phyloP scores from a whole-genome alignment of 2,113 vertebrate genomes.

The Cyprinodon brontotheroides region DNA sequence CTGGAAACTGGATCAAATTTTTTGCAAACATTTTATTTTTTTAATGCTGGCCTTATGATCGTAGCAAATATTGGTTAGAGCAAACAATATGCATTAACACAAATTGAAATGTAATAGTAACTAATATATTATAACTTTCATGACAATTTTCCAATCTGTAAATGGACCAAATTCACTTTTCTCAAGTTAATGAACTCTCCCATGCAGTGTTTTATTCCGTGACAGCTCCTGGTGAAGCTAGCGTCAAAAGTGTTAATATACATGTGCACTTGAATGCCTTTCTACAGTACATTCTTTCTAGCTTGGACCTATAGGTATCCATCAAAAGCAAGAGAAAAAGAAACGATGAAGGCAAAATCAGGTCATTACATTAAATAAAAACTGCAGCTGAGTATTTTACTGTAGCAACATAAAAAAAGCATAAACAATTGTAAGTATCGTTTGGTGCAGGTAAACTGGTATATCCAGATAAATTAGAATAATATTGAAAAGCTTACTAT shows the following conservation, averaged over 20 bases:
- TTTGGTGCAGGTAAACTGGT: background rate
- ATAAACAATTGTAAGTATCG: background rate
- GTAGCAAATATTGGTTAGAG: background rate
- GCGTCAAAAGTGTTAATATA: conserved; percentile 31
- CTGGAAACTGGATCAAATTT: background rate
- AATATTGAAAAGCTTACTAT: background rate
- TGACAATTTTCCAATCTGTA: conserved; percentile 4
- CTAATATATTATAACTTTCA: background rate
- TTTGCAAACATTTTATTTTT: background rate
- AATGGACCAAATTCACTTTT: background rate
- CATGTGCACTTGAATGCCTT: conserved; percentile 11
- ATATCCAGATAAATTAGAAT: no score
- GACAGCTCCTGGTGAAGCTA: conserved; percentile 71
- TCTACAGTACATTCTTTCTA: background rate
- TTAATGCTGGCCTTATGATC: background rate
- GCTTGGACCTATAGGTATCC: background rate
- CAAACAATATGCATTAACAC: background rate
- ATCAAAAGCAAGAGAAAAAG: background rate
- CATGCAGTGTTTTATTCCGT: conserved; percentile 30
- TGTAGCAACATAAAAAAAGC: no score
- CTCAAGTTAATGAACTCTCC: conserved; percentile 17
- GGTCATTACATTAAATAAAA: background rate
- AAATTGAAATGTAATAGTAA: background rate
- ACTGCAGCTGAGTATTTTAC: background rate
- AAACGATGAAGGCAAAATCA: background rate